phyloP scores from a whole-genome alignment of 2,888 invertebrate species.

The Myopa testacea region DNA sequence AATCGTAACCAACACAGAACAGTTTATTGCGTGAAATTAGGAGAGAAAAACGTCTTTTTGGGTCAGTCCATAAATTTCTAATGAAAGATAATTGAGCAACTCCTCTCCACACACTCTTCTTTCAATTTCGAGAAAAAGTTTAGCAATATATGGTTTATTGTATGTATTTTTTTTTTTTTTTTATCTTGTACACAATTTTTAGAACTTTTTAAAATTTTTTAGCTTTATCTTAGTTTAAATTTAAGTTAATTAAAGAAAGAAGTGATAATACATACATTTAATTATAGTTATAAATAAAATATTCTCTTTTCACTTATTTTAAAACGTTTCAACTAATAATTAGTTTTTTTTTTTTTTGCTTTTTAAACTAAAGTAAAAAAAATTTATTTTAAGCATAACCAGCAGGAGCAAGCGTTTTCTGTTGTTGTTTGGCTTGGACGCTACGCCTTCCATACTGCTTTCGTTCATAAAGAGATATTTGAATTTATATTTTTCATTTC shows the following conservation, averaged over 20 bases:
- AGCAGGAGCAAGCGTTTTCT: slow-evolving; percentile 12
- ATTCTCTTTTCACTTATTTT: slow-evolving; percentile 34
- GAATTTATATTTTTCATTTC: slow-evolving; percentile 8
- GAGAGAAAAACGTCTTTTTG: slow-evolving; percentile 38
- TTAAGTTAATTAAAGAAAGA: slow-evolving; percentile 31
- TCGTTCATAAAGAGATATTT: slow-evolving; percentile 14
- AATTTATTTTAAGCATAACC: slow-evolving; percentile 14
- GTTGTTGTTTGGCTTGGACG: background rate
- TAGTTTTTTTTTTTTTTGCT: slow-evolving; percentile 23
- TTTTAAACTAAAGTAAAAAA: slow-evolving; percentile 9
- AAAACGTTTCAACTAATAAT: slow-evolving; percentile 31
- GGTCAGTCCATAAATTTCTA: slow-evolving; percentile 35
- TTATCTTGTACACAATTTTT: slow-evolving; percentile 20
- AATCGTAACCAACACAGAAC: slow-evolving; percentile 36
- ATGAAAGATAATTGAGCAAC: slow-evolving; percentile 25
- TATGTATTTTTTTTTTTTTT: slow-evolving; percentile 40
- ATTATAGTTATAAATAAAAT: slow-evolving; percentile 32
- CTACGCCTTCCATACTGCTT: slow-evolving; percentile 10
- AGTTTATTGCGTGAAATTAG: slow-evolving; percentile 32
- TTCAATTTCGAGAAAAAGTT: slow-evolving; percentile 44
- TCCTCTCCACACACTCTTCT: slow-evolving; percentile 36
- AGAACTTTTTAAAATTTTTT: slow-evolving; percentile 20
- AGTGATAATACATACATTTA: slow-evolving; percentile 25
- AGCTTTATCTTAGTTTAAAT: slow-evolving; percentile 33
- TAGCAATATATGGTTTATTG: slow-evolving; percentile 36